These are phyloP conservation scores for Cynocephalus volans DNA, from an alignment of 2,113 vertebrate genomes.

Conservation along the genomic window DNA sequence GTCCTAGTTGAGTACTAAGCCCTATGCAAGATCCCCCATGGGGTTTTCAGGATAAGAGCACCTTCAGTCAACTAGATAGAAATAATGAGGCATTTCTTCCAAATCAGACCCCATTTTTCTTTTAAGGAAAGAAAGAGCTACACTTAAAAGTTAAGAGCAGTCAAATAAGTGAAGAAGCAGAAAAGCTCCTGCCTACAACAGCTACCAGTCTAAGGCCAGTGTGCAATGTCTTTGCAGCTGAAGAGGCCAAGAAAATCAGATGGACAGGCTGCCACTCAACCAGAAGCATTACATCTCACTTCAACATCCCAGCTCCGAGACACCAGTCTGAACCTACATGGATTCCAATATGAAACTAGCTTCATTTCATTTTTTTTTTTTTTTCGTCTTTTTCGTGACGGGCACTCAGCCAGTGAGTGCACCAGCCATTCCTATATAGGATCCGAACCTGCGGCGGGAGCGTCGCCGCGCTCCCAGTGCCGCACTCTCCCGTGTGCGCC, in stretches of 20 bases:
- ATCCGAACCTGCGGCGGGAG: too few species aligned
- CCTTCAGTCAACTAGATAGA: not conserved
- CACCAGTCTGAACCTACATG: not conserved
- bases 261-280: not conserved
- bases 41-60: constrained; percentile 8
- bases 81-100: constrained; percentile 28
- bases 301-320: not conserved
- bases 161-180: not conserved
- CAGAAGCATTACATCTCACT: not conserved
- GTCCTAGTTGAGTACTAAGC: not conserved
- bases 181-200: not conserved
- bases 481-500: too few species aligned
- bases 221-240: not conserved
- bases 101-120: not conserved
- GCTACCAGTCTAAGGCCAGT: not conserved
- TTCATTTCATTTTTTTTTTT: not conserved
- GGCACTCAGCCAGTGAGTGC: too few species aligned
- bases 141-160: not conserved
- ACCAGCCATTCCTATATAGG: too few species aligned
- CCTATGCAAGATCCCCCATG: not conserved
- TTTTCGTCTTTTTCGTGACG: too few species aligned
- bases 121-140: constrained; percentile 43
- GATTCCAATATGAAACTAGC: not conserved
- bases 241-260: not conserved
- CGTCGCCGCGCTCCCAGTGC: too few species aligned